phyloP scores from a whole-genome alignment of 2,113 vertebrate genomes.

The Phalacrocorax brasilianus region DNA sequence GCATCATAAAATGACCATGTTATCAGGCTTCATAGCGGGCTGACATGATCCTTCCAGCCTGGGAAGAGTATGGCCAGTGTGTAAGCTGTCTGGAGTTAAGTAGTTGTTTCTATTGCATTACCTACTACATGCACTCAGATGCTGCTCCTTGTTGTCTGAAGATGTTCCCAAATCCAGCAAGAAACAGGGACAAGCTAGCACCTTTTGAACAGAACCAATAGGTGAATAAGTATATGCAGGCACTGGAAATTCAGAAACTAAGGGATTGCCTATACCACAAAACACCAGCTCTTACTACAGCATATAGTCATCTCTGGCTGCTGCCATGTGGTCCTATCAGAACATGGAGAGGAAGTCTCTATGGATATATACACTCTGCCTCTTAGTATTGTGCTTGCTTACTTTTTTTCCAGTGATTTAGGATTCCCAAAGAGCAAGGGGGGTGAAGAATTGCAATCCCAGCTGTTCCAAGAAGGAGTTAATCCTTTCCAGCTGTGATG shows the following conservation, averaged over 20 bases:
- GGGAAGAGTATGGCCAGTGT: fast-evolving
- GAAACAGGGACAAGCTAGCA: background rate
- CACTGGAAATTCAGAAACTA: background rate
- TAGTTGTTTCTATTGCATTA: background rate
- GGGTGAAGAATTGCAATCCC: background rate
- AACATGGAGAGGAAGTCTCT: too few species aligned
- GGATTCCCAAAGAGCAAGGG: background rate
- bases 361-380: background rate
- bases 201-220: background rate
- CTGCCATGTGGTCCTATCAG: background rate
- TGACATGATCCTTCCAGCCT: background rate
- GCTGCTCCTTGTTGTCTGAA: background rate
- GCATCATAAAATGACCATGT: background rate
- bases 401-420: background rate
- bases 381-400: background rate
- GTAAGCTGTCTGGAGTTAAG: background rate
- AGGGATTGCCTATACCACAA: background rate
- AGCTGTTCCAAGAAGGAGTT: background rate
- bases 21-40: background rate
- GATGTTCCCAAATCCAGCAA: background rate
- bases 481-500: background rate
- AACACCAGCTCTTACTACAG: background rate
- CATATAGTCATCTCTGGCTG: too few species aligned
- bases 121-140: background rate
- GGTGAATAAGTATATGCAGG: background rate